A percentile compares a stretch with the other conserved stretches of the same genome.
These are phyloP conservation scores for Heliconius hortense DNA, from an alignment of 2,888 invertebrate species.

Conservation along the genomic window DNA sequence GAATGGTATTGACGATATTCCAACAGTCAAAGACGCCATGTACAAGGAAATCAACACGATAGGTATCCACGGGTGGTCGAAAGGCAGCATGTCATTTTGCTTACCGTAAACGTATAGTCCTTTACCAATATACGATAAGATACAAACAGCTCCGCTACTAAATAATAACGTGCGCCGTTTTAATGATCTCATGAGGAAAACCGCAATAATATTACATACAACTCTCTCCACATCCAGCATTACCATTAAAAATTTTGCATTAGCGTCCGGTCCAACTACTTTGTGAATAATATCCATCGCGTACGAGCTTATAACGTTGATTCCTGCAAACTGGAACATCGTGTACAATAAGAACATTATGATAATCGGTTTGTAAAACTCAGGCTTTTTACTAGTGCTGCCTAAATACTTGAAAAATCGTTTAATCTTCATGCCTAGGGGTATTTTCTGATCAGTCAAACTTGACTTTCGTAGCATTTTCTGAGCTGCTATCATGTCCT, in stretches of 20 bases:
- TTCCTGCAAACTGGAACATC: constrained; percentile 86
- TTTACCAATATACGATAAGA: constrained; percentile 81
- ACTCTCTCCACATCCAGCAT: constrained; percentile 84
- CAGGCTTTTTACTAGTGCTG: constrained; percentile 66
- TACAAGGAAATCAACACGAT: constrained; percentile 78
- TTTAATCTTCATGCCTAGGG: constrained; percentile 51
- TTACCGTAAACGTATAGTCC: constrained; percentile 70
- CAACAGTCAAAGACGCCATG: constrained; percentile 82
- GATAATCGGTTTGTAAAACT: constrained; percentile 82
- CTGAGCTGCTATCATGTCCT: constrained; percentile 72
- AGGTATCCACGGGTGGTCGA: constrained; percentile 73
- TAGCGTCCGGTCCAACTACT: constrained; percentile 82
- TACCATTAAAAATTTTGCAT: constrained; percentile 84
- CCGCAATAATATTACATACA: constrained; percentile 82
- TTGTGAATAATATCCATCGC: constrained; percentile 84
- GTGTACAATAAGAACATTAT: constrained; percentile 84
- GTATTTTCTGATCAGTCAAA: constrained; percentile 52
- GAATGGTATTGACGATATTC: constrained; percentile 86
- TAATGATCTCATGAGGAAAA: constrained; percentile 82
- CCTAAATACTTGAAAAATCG: constrained; percentile 56
- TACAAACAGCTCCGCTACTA: constrained; percentile 82
- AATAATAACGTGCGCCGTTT: constrained; percentile 83
- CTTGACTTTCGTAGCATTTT: constrained; percentile 63
- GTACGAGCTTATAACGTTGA: constrained; percentile 86
- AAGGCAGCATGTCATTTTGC: constrained; percentile 56